Conservation (phyloP, 2,797 vertebrate species). For the Acanthornis magna region DNA sequence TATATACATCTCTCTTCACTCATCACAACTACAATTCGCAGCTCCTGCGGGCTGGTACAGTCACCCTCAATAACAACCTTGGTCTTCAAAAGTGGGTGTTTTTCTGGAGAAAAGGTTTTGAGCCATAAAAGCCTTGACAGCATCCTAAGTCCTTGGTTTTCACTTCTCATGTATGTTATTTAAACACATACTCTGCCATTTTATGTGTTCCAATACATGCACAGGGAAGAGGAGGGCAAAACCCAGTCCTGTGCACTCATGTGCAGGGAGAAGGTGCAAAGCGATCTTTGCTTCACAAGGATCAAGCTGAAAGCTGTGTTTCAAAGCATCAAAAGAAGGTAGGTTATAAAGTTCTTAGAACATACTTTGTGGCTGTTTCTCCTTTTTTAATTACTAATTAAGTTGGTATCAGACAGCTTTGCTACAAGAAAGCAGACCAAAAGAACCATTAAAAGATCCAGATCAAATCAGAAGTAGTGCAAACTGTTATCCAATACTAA, state of each 20-base stretch:
- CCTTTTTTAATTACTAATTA: background rate
- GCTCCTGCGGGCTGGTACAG: background rate
- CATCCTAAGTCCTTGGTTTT: background rate
- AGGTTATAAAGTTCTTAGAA: background rate
- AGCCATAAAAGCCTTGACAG: background rate
- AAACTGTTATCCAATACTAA: background rate
- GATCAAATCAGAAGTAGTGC: background rate
- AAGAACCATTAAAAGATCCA: constrained; percentile 1
- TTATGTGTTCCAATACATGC: background rate
- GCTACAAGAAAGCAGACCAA: constrained; percentile 27
- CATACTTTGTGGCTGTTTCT: constrained; percentile 30
- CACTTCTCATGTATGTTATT: background rate
- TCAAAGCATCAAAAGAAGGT: background rate
- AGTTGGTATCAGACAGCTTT: constrained; percentile 50
- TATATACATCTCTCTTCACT: background rate
- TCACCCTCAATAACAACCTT: background rate
- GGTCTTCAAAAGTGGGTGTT: background rate
- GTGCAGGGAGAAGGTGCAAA: background rate
- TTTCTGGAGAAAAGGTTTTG: background rate
- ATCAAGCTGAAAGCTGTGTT: background rate
- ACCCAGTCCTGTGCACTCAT: background rate
- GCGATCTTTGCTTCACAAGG: background rate
- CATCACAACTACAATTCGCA: background rate
- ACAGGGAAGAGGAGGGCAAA: background rate
- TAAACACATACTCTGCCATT: background rate